Evolutionary conservation across 2,888 invertebrate species (phyloP), one percentile per base, ranked within the genome.

Genomic region (Rhyacophila evoluta): DNA sequence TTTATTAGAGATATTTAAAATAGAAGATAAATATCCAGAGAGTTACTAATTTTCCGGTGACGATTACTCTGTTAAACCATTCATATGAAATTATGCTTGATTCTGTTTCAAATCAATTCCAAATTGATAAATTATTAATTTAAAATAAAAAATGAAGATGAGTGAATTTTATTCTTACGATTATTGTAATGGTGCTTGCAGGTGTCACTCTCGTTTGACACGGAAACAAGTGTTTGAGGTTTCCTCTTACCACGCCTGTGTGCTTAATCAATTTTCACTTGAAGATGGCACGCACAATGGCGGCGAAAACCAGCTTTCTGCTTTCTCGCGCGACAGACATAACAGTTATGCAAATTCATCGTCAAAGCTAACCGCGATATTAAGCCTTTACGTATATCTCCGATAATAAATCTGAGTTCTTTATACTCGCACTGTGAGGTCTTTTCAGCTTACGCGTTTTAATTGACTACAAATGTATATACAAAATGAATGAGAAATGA

Each of bases 241-340:
- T 55, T 55, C 25, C 55, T 19, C 19, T 27, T 72, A 55, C 71
- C 71, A 36, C 76, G 76, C 76, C 76, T 67, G 76, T 41, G 37
- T 38, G 68, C 67, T 37, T 72, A 73, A 72, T 68, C 67, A 77
- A 72, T 77, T 77, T 72, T 72, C 55, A 55, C 72, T 28, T 39
- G 72, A 77, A 77, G 77, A 77, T 68, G 77, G 28, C 72, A 72
- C 77, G 72, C 72, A 69, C 33, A 69, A 69, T 33, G 29, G 55
- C 55, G 55, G 33, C 72, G 36, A 76, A 55, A 72, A 28, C 6
- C 36, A 72, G 70, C 77, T 77, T 72, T 77, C 77, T 75, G 38
- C 28, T 73, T 27, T 36, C 25, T 28, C 29, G n/a, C n/a, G 12
- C 4, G 41, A 29, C 29, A 69, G 10, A 15, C 28, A 8, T 5